Evolutionary conservation across 1,140 invertebrate genomes (phyloP), one percentile per base, ranked within the genome.

Genomic region (Nasonia vitripennis): DNA sequence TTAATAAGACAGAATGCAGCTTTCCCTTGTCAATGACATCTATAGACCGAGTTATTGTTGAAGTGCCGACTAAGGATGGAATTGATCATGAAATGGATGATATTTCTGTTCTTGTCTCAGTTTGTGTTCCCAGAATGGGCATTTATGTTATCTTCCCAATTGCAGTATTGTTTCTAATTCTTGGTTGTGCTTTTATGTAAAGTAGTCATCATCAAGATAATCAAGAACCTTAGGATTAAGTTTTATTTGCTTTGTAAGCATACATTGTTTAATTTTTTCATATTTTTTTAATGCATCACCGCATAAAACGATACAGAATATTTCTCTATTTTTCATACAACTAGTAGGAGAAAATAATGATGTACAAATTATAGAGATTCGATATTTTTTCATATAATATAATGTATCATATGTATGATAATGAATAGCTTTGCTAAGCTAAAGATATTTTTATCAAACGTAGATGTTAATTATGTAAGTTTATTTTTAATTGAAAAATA

Each of bases 131-230:
- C 27, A 92, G 97, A 87, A 95, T 96, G 92, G 94, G 94, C 41
- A 94, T 97, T 55, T 97, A 97, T 89, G 95, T 96, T 12, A 94
- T 97, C 85, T 97, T 97, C 88, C 96, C 96, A 67, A 95, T 97
- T 80, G 91, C 95, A 31, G 95, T 97, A 86, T 90, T 97, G 79
- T 94, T 97, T 89, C 93, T 97, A 41, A 95, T 97, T 89, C 91
- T 97, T 77, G 93, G 95, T 88, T 97, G 96, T 94, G 96, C 96
- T 89, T 97, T 97, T 94, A 88, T 93, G 78, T 93, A 82, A 89
- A 86, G 86, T 80, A 73, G 62, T 62, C 55, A 62, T 45, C 41
- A 45, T 45, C 41, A 62, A n/a, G 14, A 7, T 20, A n/a, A 62
- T 62, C 17, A 62, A 62, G 55, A n/a, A 62, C 17, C 55, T 34